Conservation (phyloP, 2,797 vertebrate genomes). For the Crax fasciolata region DNA sequence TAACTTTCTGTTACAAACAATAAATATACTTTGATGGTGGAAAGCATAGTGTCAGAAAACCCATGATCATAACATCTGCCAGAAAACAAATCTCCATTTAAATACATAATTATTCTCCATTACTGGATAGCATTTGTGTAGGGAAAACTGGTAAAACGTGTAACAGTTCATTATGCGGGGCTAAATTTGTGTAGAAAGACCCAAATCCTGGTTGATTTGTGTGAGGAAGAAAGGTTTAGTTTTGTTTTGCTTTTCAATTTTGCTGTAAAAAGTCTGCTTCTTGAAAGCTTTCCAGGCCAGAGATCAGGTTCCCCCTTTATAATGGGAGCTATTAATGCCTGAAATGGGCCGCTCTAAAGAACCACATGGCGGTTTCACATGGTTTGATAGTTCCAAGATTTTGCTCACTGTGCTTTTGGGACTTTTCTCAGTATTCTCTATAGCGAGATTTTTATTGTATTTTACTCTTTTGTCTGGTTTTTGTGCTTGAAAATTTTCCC, state of each 20-base stretch:
- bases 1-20: neutral
- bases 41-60: neutral
- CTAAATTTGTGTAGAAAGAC: slow-evolving; percentile 65
- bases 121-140: slow-evolving; percentile 30
- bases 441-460: slow-evolving; percentile 89
- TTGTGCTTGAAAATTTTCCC: slow-evolving; percentile 85
- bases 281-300: slow-evolving; percentile 70
- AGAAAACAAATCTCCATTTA: slow-evolving; percentile 59
- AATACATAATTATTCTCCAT: slow-evolving; percentile 51
- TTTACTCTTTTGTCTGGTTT: slow-evolving; percentile 88
- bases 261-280: slow-evolving; percentile 75
- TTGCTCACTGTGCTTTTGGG: slow-evolving; percentile 86
- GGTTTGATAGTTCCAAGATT: slow-evolving; percentile 82
- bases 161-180: slow-evolving; percentile 44
- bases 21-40: neutral
- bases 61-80: neutral
- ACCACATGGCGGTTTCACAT: slow-evolving; percentile 86
- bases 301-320: slow-evolving; percentile 74
- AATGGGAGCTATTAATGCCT: slow-evolving; percentile 67
- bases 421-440: slow-evolving; percentile 91
- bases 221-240: slow-evolving; percentile 52
- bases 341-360: slow-evolving; percentile 78
- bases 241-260: slow-evolving; percentile 74
- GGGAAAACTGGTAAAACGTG: slow-evolving; percentile 54
- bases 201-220: slow-evolving; percentile 57